These are phyloP conservation scores for Cebidichthys violaceus DNA, from an alignment of 2,113 vertebrate species.

Conservation along the genomic window DNA sequence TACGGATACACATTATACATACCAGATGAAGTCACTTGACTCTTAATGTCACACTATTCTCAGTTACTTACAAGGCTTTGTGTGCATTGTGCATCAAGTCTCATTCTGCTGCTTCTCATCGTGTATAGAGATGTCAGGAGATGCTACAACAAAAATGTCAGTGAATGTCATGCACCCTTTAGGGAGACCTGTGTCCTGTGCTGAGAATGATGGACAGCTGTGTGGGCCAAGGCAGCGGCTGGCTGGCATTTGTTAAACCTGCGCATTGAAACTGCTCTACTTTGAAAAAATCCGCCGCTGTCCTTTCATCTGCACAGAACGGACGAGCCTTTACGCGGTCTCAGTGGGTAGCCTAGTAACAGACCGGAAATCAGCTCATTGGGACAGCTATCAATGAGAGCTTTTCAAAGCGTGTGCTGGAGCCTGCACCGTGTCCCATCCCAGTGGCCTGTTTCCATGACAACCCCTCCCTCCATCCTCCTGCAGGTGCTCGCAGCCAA, in stretches of 20 bases:
- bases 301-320: conserved; percentile 51
- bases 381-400: conserved; percentile 73
- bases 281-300: conserved; percentile 19
- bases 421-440: conserved; percentile 68
- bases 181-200: conserved; percentile 42
- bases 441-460: conserved; percentile 79
- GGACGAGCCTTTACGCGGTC: conserved; percentile 16
- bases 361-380: conserved; percentile 66
- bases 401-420: conserved; percentile 67
- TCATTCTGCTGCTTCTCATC: not conserved
- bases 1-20: not conserved
- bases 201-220: conserved; percentile 35
- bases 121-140: conserved; percentile 35
- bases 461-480: conserved; percentile 76
- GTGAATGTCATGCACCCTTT: conserved; percentile 63
- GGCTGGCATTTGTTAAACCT: conserved; percentile 42
- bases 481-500: conserved; percentile 71
- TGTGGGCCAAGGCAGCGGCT: conserved; percentile 3
- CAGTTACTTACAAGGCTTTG: conserved; percentile 2
- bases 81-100: not conserved
- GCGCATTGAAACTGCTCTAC: conserved; percentile 25
- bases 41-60: not conserved
- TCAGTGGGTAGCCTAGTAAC: conserved; percentile 56
- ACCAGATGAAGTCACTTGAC: not conserved
- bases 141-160: conserved; percentile 64